Evolutionary conservation across 2,797 vertebrate genomes (phyloP).

Genomic region (Sparus aurata): DNA sequence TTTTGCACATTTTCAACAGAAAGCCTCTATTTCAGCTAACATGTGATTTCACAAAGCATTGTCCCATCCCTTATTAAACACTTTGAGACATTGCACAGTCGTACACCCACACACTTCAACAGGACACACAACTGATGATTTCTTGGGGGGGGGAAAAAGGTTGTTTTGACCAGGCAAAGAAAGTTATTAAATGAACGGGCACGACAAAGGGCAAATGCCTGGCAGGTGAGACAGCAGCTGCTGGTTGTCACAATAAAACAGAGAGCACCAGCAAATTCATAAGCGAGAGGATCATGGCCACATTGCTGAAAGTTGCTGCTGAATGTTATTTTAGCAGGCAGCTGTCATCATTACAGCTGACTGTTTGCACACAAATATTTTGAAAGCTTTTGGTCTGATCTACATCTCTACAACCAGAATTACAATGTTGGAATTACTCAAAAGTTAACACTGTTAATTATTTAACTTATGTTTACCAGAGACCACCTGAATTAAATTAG

Average conservation of each 20-base stretch:
- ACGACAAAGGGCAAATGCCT: constrained; percentile 1
- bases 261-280: constrained; percentile 14
- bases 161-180: constrained; percentile 1
- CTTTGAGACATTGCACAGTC: background rate
- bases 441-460: background rate
- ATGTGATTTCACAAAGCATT: background rate
- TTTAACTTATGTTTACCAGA: background rate
- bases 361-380: constrained; percentile 36
- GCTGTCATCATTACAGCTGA: constrained; percentile 27
- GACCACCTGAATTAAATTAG: constrained; percentile 3
- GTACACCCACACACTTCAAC: background rate
- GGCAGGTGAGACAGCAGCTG: constrained; percentile 42
- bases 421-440: background rate
- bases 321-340: constrained; percentile 38
- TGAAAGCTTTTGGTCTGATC: background rate
- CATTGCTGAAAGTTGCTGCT: constrained; percentile 13
- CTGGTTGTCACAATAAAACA: constrained; percentile 30
- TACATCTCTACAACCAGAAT: background rate
- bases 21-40: background rate
- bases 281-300: constrained; percentile 31
- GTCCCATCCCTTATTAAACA: background rate
- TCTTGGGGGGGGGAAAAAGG: background rate
- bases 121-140: background rate
- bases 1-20: background rate
- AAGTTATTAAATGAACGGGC: constrained; percentile 23